Conservation (phyloP, 2,888 invertebrate species). For the Drosophila rellima region DNA sequence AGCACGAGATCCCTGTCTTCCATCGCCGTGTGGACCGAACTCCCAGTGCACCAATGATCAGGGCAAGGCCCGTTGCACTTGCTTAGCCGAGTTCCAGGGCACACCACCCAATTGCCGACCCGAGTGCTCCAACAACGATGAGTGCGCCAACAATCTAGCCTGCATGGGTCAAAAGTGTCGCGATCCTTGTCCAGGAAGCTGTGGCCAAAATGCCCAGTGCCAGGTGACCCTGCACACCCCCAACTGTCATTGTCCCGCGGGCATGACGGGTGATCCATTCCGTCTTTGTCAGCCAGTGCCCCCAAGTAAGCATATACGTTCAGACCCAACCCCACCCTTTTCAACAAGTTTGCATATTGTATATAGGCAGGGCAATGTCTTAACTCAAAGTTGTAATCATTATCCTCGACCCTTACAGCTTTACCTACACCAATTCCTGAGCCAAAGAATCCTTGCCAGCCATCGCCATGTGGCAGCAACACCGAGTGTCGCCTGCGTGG, state of each 20-base stretch:
- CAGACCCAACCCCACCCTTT: not conserved
- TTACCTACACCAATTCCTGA: constrained; percentile 56
- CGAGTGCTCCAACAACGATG: constrained; percentile 90
- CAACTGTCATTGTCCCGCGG: constrained; percentile 89
- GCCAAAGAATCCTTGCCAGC: constrained; percentile 89
- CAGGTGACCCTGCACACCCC: constrained; percentile 92
- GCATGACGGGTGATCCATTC: constrained; percentile 92
- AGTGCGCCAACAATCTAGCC: constrained; percentile 89
- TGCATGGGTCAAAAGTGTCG: constrained; percentile 91
- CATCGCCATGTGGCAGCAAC: constrained; percentile 91
- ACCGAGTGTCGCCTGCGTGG: constrained; percentile 88
- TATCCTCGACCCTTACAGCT: constrained; percentile 55
- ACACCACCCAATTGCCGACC: constrained; percentile 91
- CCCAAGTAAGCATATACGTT: constrained; percentile 75
- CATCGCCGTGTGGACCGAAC: constrained; percentile 92
- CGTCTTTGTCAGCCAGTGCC: constrained; percentile 87
- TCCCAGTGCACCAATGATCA: constrained; percentile 89
- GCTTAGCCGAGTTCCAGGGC: constrained; percentile 89
- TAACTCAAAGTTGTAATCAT: constrained; percentile 7
- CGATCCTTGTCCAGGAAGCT: constrained; percentile 92
- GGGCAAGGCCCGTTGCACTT: constrained; percentile 89
- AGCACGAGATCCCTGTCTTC: constrained; percentile 88
- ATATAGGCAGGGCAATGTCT: constrained; percentile 46
- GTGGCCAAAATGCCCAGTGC: constrained; percentile 91
- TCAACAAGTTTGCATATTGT: constrained; percentile 75